phyloP scores from a whole-genome alignment of 2,888 invertebrate species.

The Platerodrilus igneus region DNA sequence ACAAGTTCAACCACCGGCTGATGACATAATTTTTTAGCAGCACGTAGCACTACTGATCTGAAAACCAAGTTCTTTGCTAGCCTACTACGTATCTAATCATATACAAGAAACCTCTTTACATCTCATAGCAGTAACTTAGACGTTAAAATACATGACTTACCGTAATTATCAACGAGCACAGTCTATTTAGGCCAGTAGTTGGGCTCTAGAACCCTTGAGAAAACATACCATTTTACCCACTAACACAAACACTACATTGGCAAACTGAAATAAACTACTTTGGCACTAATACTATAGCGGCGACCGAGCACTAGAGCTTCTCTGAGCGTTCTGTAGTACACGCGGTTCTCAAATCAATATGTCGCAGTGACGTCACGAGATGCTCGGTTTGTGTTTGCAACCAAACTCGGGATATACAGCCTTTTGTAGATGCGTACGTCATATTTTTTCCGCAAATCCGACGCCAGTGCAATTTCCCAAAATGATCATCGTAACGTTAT shows the following conservation, averaged over 20 bases:
- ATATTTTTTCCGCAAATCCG: conserved; percentile 11
- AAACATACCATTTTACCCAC: neutral
- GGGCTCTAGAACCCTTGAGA: no score
- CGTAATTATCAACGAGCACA: no score
- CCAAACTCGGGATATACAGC: conserved; percentile 19
- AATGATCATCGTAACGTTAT: conserved; percentile 5
- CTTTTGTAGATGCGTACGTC: conserved; percentile 20
- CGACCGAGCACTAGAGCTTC: conserved; percentile 33
- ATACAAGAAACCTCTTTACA: no score
- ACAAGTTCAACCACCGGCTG: conserved; percentile 20
- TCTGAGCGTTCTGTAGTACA: conserved; percentile 40
- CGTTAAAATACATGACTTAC: no score
- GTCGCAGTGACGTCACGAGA: conserved; percentile 48
- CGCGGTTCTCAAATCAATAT: conserved; percentile 47
- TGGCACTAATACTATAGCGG: conserved; percentile 27
- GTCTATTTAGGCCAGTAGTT: no score
- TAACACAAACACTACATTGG: conserved; percentile 12
- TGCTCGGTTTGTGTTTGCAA: conserved; percentile 20
- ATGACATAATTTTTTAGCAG: conserved; percentile 13
- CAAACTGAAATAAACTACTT: conserved; percentile 16
- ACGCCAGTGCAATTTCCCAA: conserved; percentile 2
- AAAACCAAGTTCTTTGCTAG: conserved; percentile 8
- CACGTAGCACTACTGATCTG: conserved; percentile 12
- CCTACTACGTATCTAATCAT: no score
- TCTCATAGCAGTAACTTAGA: no score